A percentile compares a stretch with the other conserved stretches of the same genome.
Evolutionary conservation across 2,113 vertebrate species (phyloP).

Genomic region (Mustela lutreola): DNA sequence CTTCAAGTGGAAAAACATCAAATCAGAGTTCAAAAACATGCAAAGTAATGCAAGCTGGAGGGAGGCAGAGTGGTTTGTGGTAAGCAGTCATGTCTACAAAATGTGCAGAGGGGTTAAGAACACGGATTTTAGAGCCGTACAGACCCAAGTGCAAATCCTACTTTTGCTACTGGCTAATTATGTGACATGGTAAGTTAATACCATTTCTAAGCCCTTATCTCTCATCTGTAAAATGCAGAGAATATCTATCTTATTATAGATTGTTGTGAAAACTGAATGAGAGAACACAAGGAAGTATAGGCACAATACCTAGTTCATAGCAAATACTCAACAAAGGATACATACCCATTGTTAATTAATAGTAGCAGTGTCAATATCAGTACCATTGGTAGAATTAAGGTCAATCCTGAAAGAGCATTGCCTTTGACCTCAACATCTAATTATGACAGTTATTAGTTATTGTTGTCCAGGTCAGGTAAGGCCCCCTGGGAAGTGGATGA

Average conservation of each 20-base stretch:
- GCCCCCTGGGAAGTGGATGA: background rate
- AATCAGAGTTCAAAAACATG: background rate
- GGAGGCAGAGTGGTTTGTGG: background rate
- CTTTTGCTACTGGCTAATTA: background rate
- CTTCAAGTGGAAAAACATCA: background rate
- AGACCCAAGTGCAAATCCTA: background rate
- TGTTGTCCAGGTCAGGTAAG: background rate
- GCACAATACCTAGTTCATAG: background rate
- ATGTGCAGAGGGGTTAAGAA: background rate
- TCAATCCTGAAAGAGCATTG: background rate
- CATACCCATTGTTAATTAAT: background rate
- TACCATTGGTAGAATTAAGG: background rate
- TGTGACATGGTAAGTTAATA: background rate
- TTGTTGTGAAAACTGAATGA: slow-evolving; percentile 4
- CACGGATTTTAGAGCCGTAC: background rate
- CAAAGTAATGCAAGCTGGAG: background rate
- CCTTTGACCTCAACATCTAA: background rate
- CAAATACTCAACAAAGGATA: background rate
- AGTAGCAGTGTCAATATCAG: background rate
- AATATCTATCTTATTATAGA: background rate
- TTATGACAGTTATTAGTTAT: background rate
- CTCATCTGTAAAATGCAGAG: background rate
- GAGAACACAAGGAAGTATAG: background rate
- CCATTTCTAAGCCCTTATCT: background rate
- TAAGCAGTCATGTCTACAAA: background rate